Evolutionary conservation across 2,113 vertebrate species (phyloP).

Genomic region (Cavia aperea): DNA sequence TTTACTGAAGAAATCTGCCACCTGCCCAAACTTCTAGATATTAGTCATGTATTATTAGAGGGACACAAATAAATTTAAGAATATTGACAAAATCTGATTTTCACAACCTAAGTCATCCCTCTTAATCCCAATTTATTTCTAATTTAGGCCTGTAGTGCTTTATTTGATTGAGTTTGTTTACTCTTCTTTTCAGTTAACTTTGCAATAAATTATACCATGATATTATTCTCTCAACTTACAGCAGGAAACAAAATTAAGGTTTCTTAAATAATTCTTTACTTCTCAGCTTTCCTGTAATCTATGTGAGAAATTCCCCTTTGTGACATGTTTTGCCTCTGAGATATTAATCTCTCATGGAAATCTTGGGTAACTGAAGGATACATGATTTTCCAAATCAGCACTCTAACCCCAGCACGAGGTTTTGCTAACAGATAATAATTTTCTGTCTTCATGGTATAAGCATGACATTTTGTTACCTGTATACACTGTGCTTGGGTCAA

Average conservation of each 20-base stretch:
- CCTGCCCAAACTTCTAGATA: neutral
- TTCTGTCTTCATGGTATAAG: neutral
- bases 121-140: neutral
- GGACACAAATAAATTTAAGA: neutral
- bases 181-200: neutral
- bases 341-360: neutral
- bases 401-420: neutral
- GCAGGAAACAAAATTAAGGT: neutral
- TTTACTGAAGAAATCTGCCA: neutral
- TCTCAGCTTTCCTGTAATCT: neutral
- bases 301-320: neutral
- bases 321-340: neutral
- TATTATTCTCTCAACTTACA: neutral
- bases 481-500: neutral
- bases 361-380: neutral
- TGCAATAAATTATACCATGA: neutral
- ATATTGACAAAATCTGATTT: neutral
- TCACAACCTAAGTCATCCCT: neutral
- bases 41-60: neutral
- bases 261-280: neutral
- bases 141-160: neutral
- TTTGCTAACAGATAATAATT: neutral
- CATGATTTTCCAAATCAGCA: neutral
- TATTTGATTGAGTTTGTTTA: neutral
- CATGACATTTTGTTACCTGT: neutral